These are phyloP conservation scores for Byasa hedistus DNA, from an alignment of 2,888 invertebrate species.

Conservation along the genomic window DNA sequence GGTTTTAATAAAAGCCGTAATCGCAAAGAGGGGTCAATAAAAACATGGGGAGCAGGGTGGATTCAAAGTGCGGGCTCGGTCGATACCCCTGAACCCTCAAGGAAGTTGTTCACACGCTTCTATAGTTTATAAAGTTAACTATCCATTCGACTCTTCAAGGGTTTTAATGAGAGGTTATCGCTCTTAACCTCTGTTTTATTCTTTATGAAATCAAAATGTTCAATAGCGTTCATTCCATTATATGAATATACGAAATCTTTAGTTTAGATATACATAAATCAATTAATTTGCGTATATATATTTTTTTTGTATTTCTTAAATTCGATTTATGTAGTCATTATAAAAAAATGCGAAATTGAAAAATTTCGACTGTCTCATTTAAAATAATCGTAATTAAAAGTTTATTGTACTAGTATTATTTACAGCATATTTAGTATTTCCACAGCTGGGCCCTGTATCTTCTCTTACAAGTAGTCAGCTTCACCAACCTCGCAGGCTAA, in stretches of 20 bases:
- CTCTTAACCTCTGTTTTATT: not conserved
- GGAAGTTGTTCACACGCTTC: slow-evolving; percentile 42
- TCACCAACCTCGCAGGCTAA: no score
- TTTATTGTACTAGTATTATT: no score
- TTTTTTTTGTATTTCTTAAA: no score
- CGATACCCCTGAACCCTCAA: slow-evolving; percentile 53
- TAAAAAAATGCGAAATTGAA: no score
- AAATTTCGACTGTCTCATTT: no score
- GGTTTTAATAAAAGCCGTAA: slow-evolving; percentile 31
- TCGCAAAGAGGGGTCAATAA: slow-evolving; percentile 41
- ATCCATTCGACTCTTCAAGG: not conserved
- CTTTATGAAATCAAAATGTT: not conserved
- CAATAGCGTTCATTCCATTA: not conserved
- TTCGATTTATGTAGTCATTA: no score
- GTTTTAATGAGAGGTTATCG: not conserved
- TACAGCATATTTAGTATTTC: no score
- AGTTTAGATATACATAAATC: no score
- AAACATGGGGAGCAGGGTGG: slow-evolving; percentile 39
- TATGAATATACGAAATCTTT: not conserved
- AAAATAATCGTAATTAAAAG: no score
- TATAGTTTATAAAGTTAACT: slow-evolving; percentile 15
- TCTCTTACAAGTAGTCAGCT: no score
- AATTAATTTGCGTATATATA: no score
- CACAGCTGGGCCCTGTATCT: no score
- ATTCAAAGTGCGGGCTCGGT: slow-evolving; percentile 60